phyloP scores from a whole-genome alignment of 2,113 vertebrate genomes.

The Cardinalis cardinalis region DNA sequence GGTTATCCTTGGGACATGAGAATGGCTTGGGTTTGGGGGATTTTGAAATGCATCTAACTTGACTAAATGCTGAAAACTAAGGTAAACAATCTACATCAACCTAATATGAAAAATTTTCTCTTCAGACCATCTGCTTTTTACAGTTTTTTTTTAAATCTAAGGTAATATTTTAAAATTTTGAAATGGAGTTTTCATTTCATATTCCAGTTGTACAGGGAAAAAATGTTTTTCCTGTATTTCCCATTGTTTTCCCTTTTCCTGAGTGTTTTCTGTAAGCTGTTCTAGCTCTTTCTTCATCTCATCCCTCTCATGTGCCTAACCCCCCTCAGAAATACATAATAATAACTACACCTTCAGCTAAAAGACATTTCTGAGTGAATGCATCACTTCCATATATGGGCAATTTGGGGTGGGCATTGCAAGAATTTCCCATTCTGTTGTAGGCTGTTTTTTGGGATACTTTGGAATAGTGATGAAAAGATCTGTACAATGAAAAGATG shows the following conservation, averaged over 20 bases:
- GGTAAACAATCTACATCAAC: background rate
- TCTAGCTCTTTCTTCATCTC: background rate
- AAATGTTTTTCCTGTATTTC: background rate
- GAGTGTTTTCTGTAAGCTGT: background rate
- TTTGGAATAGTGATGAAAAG: background rate
- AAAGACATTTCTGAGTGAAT: background rate
- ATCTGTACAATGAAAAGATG: background rate
- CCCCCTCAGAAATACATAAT: accelerated
- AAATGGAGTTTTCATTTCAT: background rate
- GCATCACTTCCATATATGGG: background rate
- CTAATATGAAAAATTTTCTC: background rate
- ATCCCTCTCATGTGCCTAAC: background rate
- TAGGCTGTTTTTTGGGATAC: background rate
- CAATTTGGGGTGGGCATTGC: too few species aligned
- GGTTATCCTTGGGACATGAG: background rate
- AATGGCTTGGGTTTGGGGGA: background rate
- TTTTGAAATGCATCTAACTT: background rate
- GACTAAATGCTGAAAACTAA: background rate
- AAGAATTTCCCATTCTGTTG: background rate
- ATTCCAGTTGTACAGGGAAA: background rate
- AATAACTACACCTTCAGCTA: background rate
- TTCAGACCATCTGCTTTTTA: background rate
- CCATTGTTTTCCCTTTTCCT: background rate
- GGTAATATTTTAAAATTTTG: background rate
- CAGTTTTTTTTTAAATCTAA: background rate